A percentile compares a stretch with the other conserved stretches of the same genome.
These are phyloP conservation scores for Hestina assimilis DNA, from an alignment of 1,140 invertebrate species.

Conservation along the genomic window DNA sequence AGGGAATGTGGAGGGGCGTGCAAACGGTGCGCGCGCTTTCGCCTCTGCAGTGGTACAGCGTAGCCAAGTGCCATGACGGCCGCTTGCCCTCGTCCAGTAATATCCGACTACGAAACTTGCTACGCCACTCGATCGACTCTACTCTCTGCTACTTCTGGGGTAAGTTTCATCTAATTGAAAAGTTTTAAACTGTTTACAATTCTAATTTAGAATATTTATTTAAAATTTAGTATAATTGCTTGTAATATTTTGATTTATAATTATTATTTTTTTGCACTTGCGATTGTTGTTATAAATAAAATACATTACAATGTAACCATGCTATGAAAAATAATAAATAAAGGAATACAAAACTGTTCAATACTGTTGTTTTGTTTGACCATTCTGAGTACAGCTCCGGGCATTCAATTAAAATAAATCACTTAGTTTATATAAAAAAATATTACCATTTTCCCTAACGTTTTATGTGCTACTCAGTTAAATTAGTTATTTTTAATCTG, in stretches of 20 bases:
- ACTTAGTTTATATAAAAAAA: too few species aligned
- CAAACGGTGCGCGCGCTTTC: slow-evolving; percentile 19
- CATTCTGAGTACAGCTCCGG: too few species aligned
- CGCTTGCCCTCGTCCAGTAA: slow-evolving; percentile 5
- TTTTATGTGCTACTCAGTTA: too few species aligned
- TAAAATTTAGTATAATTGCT: background rate
- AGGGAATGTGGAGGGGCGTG: slow-evolving; percentile 6
- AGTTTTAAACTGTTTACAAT: background rate
- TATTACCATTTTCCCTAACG: too few species aligned
- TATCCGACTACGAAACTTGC: slow-evolving; percentile 1
- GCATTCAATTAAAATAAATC: too few species aligned
- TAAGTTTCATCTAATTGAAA: background rate
- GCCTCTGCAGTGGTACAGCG: slow-evolving; percentile 9
- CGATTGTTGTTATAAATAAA: too few species aligned
- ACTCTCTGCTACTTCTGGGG: background rate
- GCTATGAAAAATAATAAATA: too few species aligned
- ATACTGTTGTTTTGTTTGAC: too few species aligned
- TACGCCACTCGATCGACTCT: background rate
- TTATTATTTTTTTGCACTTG: too few species aligned
- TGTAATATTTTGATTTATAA: background rate
- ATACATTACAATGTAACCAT: too few species aligned
- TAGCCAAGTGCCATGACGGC: background rate
- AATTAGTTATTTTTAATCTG: too few species aligned
- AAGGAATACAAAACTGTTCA: too few species aligned
- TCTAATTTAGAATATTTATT: background rate